Base-by-base conservation (phyloP, 2,888 invertebrate genomes). In the Cryptosula pallasiana region DNA sequence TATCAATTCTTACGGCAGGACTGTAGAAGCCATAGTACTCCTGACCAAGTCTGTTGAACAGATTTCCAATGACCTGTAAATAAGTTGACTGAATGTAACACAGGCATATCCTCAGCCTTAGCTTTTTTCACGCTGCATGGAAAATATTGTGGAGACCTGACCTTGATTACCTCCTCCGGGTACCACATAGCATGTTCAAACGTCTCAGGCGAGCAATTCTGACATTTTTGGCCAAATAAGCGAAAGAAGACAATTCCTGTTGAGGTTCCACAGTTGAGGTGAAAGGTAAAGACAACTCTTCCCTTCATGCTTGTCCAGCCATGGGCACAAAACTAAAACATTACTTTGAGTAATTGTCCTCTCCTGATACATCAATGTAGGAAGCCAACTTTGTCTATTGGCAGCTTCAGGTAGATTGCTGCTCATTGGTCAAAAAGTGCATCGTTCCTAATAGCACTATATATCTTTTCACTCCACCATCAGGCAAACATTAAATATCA, bases 221-320 rank as follows among this genome's bases (percentile, higher is more conserved):
- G 81, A 74, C 86, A 86, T 75, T 84, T 82, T 74, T 86, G 86
- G 1, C 86, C 86, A 76, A 83, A 86, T 69, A 86, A 77, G 73
- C 83, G 82, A 77, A 86, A 86, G 73, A 82, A 78, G 9, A 86
- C 84, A 70, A 81, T 78, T 29, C 85, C 85, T 32, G 78, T 75
- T 73, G 78, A 78, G 20, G 78, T 78, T 63, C 76, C 77, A 58
- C 76, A 78, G 75, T 81, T 80, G 70, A 85, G 76, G 69, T 81
- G 79, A 75, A 83, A 85, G 85, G 85, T 86, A 76, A 86, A 86
- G 1, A 84, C 80, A 0, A 86, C 85, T 20, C 86, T 78, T 0
- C 86, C 86, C 75, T 86, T 86, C 86, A 86, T 87, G 1, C 85
- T 85, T 1, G 86, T 86, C 86, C 86, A 86, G 1, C 86, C 86